Conservation (phyloP, 2,888 invertebrate species). For the Drosophila limbata region DNA sequence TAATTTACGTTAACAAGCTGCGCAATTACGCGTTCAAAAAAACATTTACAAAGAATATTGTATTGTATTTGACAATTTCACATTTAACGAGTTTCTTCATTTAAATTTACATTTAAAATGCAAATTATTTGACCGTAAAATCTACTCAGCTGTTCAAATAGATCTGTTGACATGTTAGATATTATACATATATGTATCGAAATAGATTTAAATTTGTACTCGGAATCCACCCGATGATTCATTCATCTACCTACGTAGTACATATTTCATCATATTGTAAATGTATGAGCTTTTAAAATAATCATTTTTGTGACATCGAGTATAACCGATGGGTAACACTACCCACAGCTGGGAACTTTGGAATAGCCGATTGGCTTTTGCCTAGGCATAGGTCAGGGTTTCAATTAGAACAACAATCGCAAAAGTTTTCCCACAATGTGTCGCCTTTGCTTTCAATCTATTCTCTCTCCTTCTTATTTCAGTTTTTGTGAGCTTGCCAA, state of each 20-base stretch:
- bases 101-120: conserved; percentile 13
- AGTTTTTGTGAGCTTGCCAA: conserved; percentile 24
- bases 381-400: conserved; percentile 72
- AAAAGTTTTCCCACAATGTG: conserved; percentile 45
- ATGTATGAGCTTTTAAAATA: conserved; percentile 29
- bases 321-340: conserved; percentile 1
- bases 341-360: conserved; percentile 10
- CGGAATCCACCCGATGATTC: conserved; percentile 25
- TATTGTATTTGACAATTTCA: conserved; percentile 6
- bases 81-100: conserved; percentile 7
- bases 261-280: conserved; percentile 27
- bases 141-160: conserved; percentile 6
- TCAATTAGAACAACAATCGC: conserved; percentile 61
- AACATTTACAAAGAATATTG: background rate
- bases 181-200: background rate
- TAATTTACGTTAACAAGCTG: background rate
- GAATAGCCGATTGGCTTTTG: conserved; percentile 28
- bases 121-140: conserved; percentile 12
- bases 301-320: conserved; percentile 18
- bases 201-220: conserved; percentile 1
- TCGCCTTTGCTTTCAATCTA: conserved; percentile 6
- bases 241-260: conserved; percentile 7
- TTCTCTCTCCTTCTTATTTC: conserved; percentile 12
- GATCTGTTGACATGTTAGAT: conserved; percentile 6
- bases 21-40: background rate